A percentile compares a stretch with the other conserved stretches of the same genome.
Evolutionary conservation across 2,113 vertebrate species (phyloP).

Genomic region (Cyanoderma ruficeps): DNA sequence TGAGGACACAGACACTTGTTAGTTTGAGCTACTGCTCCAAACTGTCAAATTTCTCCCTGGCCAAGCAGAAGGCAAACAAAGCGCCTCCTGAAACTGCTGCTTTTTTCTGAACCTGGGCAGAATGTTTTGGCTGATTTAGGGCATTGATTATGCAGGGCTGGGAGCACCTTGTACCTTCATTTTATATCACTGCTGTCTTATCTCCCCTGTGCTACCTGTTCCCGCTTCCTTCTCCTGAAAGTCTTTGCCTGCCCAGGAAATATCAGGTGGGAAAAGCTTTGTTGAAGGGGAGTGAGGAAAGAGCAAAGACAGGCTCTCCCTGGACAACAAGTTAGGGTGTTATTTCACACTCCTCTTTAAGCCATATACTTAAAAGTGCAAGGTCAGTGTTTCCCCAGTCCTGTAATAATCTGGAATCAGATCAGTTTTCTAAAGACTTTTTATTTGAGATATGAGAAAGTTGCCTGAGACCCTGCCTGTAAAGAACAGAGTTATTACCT

Average conservation of each 20-base stretch:
- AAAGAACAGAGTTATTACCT: constrained; percentile 1
- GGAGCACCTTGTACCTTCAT: constrained; percentile 4
- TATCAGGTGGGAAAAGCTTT: neutral
- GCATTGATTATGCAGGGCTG: constrained; percentile 10
- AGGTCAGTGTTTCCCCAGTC: neutral
- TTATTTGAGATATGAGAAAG: neutral
- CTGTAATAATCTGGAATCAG: neutral
- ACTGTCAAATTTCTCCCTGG: constrained; percentile 13
- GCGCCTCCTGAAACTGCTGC: neutral
- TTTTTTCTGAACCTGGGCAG: neutral
- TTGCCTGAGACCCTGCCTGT: neutral
- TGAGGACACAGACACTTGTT: constrained; percentile 32
- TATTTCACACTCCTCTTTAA: neutral
- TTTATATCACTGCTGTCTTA: neutral
- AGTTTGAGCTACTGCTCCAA: constrained; percentile 23
- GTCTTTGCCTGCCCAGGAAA: neutral
- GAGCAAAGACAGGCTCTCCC: neutral
- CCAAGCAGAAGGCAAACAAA: neutral
- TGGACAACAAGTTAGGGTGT: neutral
- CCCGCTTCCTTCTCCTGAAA: neutral
- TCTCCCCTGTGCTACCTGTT: neutral
- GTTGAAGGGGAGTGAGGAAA: neutral
- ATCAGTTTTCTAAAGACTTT: neutral
- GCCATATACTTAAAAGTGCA: neutral
- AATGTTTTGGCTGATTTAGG: constrained; percentile 9